Conservation (phyloP, 1,140 invertebrate genomes). For the Limonius californicus region DNA sequence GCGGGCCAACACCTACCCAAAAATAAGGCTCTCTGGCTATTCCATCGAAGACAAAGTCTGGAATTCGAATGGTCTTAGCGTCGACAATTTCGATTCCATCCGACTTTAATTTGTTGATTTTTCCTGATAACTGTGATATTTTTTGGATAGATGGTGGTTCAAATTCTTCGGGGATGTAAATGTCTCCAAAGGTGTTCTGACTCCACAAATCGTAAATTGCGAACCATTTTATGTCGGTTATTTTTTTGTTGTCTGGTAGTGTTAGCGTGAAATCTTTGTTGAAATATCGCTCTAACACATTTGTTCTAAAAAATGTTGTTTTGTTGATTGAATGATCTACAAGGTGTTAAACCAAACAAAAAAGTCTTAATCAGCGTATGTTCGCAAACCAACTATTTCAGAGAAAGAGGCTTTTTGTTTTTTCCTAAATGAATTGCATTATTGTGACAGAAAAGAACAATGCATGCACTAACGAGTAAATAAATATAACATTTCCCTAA, state of each 20-base stretch:
- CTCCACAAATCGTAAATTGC: constrained; percentile 82
- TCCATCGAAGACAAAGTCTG: constrained; percentile 75
- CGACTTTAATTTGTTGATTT: constrained; percentile 67
- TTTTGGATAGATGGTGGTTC: constrained; percentile 75
- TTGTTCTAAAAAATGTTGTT: constrained; percentile 63
- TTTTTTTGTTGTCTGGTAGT: constrained; percentile 81
- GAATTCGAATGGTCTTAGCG: constrained; percentile 74
- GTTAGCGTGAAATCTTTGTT: constrained; percentile 82
- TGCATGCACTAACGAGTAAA: too few relatives aligned
- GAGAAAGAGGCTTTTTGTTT: background rate
- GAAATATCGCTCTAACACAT: constrained; percentile 78
- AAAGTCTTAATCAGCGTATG: too few relatives aligned
- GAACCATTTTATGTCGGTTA: constrained; percentile 87
- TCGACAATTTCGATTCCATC: constrained; percentile 73
- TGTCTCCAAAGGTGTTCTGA: constrained; percentile 85
- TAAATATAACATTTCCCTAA: too few relatives aligned
- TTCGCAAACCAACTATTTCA: too few relatives aligned
- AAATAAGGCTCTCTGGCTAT: constrained; percentile 75
- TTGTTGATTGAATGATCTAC: too few relatives aligned
- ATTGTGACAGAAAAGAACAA: too few relatives aligned
- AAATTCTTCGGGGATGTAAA: constrained; percentile 88
- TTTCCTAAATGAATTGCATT: too few relatives aligned
- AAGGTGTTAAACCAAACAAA: background rate
- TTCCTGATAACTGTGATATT: constrained; percentile 66
- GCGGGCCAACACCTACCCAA: constrained; percentile 83